Conservation (phyloP, 2,797 vertebrate genomes). For the Heteromormyrus szaboi region DNA sequence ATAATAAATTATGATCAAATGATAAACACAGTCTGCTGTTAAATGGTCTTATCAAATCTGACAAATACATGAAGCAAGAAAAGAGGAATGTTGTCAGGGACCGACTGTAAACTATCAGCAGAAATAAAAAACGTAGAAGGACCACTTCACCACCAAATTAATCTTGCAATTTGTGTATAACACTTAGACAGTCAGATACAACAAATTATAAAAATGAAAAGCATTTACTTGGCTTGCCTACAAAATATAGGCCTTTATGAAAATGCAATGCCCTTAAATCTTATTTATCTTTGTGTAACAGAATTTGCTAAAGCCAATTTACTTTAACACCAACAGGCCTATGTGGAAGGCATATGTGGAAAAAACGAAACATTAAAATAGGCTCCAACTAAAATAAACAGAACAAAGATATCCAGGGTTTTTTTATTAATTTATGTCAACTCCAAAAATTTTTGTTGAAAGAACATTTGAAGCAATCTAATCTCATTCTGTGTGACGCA, state of each 20-base stretch:
- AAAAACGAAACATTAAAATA: neutral
- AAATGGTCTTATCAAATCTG: neutral
- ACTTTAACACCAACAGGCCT: neutral
- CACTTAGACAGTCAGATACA: neutral
- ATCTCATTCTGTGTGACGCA: neutral
- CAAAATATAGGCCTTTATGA: neutral
- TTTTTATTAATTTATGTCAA: neutral
- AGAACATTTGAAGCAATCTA: neutral
- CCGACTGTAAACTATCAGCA: neutral
- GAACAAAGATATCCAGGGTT: neutral
- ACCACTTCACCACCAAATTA: neutral
- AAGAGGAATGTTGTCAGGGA: neutral
- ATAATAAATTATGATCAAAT: conserved; percentile 3
- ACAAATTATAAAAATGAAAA: neutral
- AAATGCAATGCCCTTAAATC: neutral
- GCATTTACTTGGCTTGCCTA: neutral
- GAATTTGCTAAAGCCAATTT: neutral
- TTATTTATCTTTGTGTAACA: neutral
- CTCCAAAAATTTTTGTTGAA: neutral
- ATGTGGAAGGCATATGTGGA: neutral
- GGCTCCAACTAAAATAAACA: neutral
- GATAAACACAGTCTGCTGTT: neutral
- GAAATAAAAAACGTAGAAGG: neutral
- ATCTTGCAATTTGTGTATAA: neutral
- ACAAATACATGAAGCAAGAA: neutral